Base-by-base conservation (phyloP, 1,140 invertebrate genomes). In the Drosophila kurseongensis region DNA sequence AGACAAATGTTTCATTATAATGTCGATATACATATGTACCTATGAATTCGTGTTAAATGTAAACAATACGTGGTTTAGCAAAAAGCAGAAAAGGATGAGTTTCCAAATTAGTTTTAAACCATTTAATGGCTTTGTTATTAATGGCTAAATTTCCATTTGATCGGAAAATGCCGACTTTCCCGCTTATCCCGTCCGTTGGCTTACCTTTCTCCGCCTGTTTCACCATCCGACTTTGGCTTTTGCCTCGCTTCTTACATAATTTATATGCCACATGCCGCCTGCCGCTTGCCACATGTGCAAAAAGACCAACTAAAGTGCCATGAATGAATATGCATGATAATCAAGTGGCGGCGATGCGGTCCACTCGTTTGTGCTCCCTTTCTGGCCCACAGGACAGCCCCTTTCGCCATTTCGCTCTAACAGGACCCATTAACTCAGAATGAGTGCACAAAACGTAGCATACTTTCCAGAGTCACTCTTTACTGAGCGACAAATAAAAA, bases 271-370 rank as follows among this genome's bases (percentile, higher is more conserved):
- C 40, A 54, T 45, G n/a, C 38, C 29, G n/a, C 44, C 8, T 32
- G 29, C 29, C 29, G 8, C 23, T 32, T 63, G 60, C 51, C 51
- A 35, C 50, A 55, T 67, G 44, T 35, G 56, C 52, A 35, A 69
- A 68, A 55, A 48, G 52, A 41, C 51, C 66, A 48, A 32, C 67
- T 35, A 38, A 50, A 72, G 68, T 47, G 66, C 65, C 52, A 58
- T 72, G 66, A 71, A 71, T 68, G 63, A 57, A 72, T 72, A 71
- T 72, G 52, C 66, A 72, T 72, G 68, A 71, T 72, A 72, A 71
- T 71, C 65, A 71, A 71, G 66, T 71, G 67, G 67, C 63, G 50
- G 56, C 50, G 50, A n/a, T 40, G 67, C 35, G 44, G 50, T 32
- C 35, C 50, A 54, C 50, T 40, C 51, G 27, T 16, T n/a, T 9